Percentiles rank a stretch among this genome's conserved stretches.
These are phyloP conservation scores for Hypena proboscidalis DNA, from an alignment of 2,888 invertebrate species.

Conservation along the genomic window DNA sequence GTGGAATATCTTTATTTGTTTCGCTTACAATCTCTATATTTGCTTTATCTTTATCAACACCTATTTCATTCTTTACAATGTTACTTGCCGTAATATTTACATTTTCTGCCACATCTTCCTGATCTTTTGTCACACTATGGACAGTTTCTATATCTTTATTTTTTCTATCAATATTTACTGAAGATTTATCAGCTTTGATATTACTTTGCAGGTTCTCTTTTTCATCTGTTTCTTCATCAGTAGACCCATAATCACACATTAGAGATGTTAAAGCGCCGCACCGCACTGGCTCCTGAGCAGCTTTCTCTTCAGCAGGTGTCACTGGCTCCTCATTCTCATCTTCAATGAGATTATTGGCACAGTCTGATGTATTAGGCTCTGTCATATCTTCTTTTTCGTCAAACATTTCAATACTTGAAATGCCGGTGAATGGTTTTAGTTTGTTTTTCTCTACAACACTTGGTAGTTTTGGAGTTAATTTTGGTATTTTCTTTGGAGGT, in stretches of 20 bases:
- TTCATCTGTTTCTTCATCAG: slow-evolving; percentile 67
- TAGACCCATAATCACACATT: slow-evolving; percentile 84
- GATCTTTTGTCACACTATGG: no score
- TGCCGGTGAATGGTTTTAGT: slow-evolving; percentile 80
- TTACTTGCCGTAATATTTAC: no score
- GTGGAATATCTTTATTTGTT: not conserved
- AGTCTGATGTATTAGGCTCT: slow-evolving; percentile 19
- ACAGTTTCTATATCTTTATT: not conserved
- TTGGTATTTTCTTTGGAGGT: slow-evolving; percentile 39
- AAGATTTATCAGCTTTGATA: not conserved
- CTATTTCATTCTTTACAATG: no score
- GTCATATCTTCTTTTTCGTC: slow-evolving; percentile 45
- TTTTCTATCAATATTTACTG: not conserved
- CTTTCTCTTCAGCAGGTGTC: slow-evolving; percentile 5
- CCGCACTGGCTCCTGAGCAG: slow-evolving; percentile 52
- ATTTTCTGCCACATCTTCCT: no score
- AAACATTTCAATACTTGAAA: slow-evolving; percentile 61
- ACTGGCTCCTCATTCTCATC: slow-evolving; percentile 58
- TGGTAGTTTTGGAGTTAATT: slow-evolving; percentile 44
- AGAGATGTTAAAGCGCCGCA: slow-evolving; percentile 85
- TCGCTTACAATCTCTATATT: no score
- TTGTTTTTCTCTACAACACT: slow-evolving; percentile 52
- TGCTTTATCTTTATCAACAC: no score
- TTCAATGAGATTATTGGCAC: slow-evolving; percentile 60
- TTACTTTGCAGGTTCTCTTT: slow-evolving; percentile 11